Percentiles rank a stretch among this genome's conserved stretches.
Evolutionary conservation across 2,888 invertebrate genomes (phyloP).

Genomic region (Muscina levida): DNA sequence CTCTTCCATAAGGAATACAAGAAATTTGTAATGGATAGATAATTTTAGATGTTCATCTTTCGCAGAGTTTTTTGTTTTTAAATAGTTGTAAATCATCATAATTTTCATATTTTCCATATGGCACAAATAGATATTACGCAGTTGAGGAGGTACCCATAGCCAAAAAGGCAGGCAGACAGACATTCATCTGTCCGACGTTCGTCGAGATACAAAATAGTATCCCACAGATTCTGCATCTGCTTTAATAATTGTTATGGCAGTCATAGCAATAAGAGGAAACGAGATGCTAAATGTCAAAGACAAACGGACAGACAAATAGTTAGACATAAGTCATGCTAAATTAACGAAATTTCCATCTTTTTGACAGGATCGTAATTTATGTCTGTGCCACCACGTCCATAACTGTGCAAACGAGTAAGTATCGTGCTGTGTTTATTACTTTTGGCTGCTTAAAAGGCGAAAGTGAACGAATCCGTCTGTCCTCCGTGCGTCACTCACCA

Average conservation of each 20-base stretch:
- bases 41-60: constrained; percentile 46
- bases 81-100: constrained; percentile 69
- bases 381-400: constrained; percentile 40
- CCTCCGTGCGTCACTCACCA: constrained; percentile 7
- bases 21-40: constrained; percentile 57
- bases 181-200: too few species aligned
- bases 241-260: constrained; percentile 42
- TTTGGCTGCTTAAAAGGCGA: constrained; percentile 21
- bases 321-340: constrained; percentile 61
- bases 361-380: constrained; percentile 64
- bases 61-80: constrained; percentile 27
- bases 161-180: neutral
- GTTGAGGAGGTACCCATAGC: constrained; percentile 37
- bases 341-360: constrained; percentile 63
- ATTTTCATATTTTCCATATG: constrained; percentile 75
- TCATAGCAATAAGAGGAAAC: constrained; percentile 4
- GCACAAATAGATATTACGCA: constrained; percentile 57
- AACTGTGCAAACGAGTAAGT: constrained; percentile 42
- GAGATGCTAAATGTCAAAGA: constrained; percentile 6
- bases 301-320: constrained; percentile 30
- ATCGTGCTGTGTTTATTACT: constrained; percentile 28
- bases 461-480: constrained; percentile 3
- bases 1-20: neutral
- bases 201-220: constrained; percentile 35
- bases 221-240: constrained; percentile 61